Evolutionary conservation across 2,888 invertebrate genomes (phyloP).

Genomic region (Serrognathus titanus): DNA sequence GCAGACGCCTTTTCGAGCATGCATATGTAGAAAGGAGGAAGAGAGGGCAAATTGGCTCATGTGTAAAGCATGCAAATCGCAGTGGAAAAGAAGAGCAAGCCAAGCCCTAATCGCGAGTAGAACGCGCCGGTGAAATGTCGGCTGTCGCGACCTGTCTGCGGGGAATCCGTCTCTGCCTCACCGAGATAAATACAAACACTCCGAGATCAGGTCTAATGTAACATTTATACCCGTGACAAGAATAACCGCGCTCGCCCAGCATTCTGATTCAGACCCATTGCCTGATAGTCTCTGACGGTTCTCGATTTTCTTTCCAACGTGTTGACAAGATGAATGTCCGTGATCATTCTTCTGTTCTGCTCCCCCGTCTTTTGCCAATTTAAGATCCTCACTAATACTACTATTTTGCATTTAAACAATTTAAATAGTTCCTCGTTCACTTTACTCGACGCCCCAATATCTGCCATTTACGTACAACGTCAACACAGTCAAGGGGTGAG

Average conservation of each 20-base stretch:
- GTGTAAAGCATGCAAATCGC: conserved; percentile 21
- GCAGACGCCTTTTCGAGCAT: background rate
- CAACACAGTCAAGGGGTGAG: too few species aligned
- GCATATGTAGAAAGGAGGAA: conserved; percentile 5
- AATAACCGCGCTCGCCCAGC: conserved; percentile 29
- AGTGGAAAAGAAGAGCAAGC: conserved; percentile 4
- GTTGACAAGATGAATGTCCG: conserved; percentile 42
- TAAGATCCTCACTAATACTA: conserved; percentile 9
- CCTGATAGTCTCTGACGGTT: conserved; percentile 33
- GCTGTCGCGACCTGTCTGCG: conserved; percentile 31
- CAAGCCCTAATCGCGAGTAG: conserved; percentile 21
- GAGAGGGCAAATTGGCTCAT: conserved; percentile 18
- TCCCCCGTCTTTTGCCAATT: conserved; percentile 26
- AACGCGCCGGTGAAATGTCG: conserved; percentile 30
- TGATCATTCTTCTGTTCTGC: conserved; percentile 36
- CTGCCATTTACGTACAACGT: too few species aligned
- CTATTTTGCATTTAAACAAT: conserved; percentile 43
- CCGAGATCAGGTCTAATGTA: conserved; percentile 38
- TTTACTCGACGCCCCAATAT: too few species aligned
- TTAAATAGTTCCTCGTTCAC: conserved; percentile 24
- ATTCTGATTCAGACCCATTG: conserved; percentile 35
- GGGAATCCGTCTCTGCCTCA: conserved; percentile 33
- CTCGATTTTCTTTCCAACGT: conserved; percentile 28
- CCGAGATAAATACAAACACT: conserved; percentile 39
- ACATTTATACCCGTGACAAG: conserved; percentile 38